Conservation (phyloP, 2,888 invertebrate species). For the Hedychridium roseum region DNA sequence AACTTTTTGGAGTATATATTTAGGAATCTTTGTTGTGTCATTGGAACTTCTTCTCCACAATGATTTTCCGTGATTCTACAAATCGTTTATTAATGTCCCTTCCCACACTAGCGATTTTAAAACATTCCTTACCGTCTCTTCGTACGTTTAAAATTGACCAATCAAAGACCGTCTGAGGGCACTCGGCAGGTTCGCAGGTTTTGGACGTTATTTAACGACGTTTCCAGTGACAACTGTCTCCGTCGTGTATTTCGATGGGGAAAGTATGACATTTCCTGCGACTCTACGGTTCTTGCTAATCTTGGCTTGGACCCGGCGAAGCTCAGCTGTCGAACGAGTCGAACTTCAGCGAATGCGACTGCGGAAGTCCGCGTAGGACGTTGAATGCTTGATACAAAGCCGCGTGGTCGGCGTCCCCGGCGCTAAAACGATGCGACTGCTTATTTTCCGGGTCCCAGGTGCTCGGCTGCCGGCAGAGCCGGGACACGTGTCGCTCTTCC, state of each 20-base stretch:
- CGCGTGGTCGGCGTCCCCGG: conserved; percentile 74
- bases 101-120: too few relatives aligned
- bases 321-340: conserved; percentile 64
- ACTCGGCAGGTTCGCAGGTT: too few relatives aligned
- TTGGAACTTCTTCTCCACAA: too few relatives aligned
- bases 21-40: too few relatives aligned
- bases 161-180: too few relatives aligned
- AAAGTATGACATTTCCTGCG: neutral
- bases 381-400: conserved; percentile 67
- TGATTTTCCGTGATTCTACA: too few relatives aligned
- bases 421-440: conserved; percentile 70
- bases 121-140: too few relatives aligned
- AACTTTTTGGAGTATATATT: too few relatives aligned
- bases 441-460: conserved; percentile 52
- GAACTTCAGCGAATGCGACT: conserved; percentile 73
- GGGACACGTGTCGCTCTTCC: conserved; percentile 34
- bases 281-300: neutral
- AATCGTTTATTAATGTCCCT: too few relatives aligned
- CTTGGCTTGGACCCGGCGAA: neutral
- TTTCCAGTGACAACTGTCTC: neutral
- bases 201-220: neutral
- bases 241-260: neutral
- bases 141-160: too few relatives aligned
- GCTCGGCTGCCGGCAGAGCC: conserved; percentile 38
- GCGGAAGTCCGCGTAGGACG: conserved; percentile 68